phyloP scores from a whole-genome alignment of 2,888 invertebrate genomes.

The Stomorhina lunata region DNA sequence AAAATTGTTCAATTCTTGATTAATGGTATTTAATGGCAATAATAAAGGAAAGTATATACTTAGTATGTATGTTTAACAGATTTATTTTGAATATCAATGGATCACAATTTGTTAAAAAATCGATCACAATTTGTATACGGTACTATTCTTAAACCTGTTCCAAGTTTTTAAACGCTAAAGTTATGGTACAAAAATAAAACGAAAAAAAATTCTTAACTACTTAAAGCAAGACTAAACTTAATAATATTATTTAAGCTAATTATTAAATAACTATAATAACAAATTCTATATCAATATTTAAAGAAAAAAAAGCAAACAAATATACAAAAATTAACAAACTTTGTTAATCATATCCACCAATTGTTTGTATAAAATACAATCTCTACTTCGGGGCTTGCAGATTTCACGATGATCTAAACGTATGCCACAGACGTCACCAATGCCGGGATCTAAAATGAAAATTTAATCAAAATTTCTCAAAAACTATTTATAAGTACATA shows the following conservation, averaged over 20 bases:
- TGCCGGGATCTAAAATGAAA: constrained; percentile 87
- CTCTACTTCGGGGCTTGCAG: constrained; percentile 89
- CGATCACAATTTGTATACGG: constrained; percentile 32
- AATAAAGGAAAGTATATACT: background rate
- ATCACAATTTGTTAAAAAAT: constrained; percentile 56
- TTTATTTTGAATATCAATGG: constrained; percentile 39
- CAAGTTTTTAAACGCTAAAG: background rate
- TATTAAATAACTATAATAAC: constrained; percentile 15
- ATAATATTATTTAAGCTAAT: background rate
- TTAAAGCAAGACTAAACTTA: background rate
- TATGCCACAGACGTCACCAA: constrained; percentile 87
- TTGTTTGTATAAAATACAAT: constrained; percentile 85
- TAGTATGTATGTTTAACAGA: too few species aligned
- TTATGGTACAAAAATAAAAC: constrained; percentile 2
- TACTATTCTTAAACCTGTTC: background rate
- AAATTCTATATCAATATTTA: background rate
- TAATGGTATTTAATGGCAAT: background rate
- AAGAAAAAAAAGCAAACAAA: background rate
- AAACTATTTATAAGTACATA: too few species aligned
- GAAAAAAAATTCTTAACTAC: constrained; percentile 4
- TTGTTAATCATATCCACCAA: constrained; percentile 83
- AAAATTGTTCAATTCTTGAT: background rate
- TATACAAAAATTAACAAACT: constrained; percentile 74
- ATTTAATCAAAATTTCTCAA: too few species aligned
- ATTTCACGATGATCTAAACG: constrained; percentile 91